phyloP scores from a whole-genome alignment of 2,797 vertebrate genomes.

The Acipenser oxyrinchus region DNA sequence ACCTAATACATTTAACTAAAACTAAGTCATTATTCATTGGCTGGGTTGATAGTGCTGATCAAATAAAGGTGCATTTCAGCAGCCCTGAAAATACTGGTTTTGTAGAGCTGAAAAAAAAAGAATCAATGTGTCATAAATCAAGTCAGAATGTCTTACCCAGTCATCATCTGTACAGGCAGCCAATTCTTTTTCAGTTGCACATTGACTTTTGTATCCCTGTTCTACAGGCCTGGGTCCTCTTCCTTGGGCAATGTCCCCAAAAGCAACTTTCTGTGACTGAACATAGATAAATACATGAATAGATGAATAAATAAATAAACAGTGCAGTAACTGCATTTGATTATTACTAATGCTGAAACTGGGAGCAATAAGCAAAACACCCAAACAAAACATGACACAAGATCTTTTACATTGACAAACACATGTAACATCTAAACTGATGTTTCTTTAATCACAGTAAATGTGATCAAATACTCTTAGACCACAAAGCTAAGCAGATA shows the following conservation, averaged over 20 bases:
- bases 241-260: slow-evolving; percentile 29
- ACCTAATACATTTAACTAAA: background rate
- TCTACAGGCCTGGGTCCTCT: slow-evolving; percentile 67
- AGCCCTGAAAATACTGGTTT: background rate
- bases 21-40: background rate
- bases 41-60: background rate
- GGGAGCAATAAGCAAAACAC: no score
- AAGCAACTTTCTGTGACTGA: slow-evolving; percentile 3
- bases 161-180: slow-evolving; percentile 70
- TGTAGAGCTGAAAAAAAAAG: background rate
- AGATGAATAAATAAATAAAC: no score
- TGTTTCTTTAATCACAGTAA: background rate
- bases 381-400: background rate
- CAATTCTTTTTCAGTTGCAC: slow-evolving; percentile 66
- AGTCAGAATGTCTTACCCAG: slow-evolving; percentile 61
- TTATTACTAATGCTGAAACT: background rate
- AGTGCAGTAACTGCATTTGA: no score
- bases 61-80: slow-evolving; percentile 2
- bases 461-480: no score
- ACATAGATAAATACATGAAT: background rate
- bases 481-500: no score
- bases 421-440: background rate
- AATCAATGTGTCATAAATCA: slow-evolving; percentile 6
- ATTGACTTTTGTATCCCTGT: slow-evolving; percentile 43
- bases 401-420: background rate